Conservation (phyloP, 2,888 invertebrate species). For the Cotesia congregata region DNA sequence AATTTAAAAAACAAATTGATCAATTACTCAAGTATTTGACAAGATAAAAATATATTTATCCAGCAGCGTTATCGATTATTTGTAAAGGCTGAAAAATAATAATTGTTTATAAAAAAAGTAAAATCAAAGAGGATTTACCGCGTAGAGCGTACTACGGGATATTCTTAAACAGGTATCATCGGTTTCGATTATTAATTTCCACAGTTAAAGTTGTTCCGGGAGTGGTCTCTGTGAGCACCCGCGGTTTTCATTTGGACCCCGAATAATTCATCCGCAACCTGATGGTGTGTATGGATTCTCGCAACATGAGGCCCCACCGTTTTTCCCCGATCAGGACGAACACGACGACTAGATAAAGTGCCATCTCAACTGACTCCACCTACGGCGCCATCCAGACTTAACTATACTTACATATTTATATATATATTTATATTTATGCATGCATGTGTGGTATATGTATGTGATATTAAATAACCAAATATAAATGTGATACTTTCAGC, state of each 20-base stretch:
- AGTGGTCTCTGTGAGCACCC: slow-evolving; percentile 38
- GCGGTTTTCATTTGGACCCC: slow-evolving; percentile 40
- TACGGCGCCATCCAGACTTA: slow-evolving; percentile 43
- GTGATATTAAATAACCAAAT: slow-evolving; percentile 39
- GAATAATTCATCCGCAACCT: slow-evolving; percentile 36
- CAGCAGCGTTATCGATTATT: slow-evolving; percentile 33
- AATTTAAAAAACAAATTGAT: neutral
- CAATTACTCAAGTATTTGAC: neutral
- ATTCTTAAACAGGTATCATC: slow-evolving; percentile 2
- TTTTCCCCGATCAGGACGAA: slow-evolving; percentile 48
- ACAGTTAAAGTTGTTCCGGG: slow-evolving; percentile 34
- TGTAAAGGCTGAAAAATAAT: neutral
- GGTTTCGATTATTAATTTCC: slow-evolving; percentile 37
- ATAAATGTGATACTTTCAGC: slow-evolving; percentile 63
- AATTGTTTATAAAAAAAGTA: slow-evolving; percentile 27
- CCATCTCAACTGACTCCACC: slow-evolving; percentile 53
- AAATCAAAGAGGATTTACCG: slow-evolving; percentile 18
- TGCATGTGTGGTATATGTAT: neutral
- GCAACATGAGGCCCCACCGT: slow-evolving; percentile 43
- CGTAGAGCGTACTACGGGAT: neutral
- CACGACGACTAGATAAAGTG: slow-evolving; percentile 55
- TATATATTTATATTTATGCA: neutral
- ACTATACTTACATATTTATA: neutral
- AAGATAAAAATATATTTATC: slow-evolving; percentile 15
- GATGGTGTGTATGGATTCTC: slow-evolving; percentile 22